Evolutionary conservation across 1,140 invertebrate species (phyloP), one percentile per base, ranked within the genome.

Genomic region (Latrodectus geometricus): DNA sequence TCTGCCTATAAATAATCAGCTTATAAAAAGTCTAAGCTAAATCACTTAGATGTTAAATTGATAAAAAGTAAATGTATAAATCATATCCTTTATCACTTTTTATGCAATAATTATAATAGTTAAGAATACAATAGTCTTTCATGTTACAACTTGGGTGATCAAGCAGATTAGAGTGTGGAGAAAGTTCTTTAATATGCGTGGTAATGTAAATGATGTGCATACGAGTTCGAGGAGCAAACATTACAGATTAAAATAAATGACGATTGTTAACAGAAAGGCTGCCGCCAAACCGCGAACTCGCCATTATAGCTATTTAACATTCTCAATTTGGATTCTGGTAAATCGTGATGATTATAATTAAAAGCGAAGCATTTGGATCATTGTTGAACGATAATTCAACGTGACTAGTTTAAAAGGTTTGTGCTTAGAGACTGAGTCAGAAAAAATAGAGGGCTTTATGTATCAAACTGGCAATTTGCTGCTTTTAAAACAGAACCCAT

Each of bases 261-360:
- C 54, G 17, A 61, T 3, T 61, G 54, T 61, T 61, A 14, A 35
- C 35, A 35, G 8, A 14, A 61, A 61, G 54, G 17, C 54, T 14
- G 17, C 54, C 54, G 54, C 54, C 17, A 4, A 61, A 17, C 54
- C 54, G 54, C 54, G 54, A 61, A 61, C 54, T 3, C 54, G 11
- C 54, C 8, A 61, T 14, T 61, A 61, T 2, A 61, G 17, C 11
- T 61, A 61, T 8, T 61, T 61, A 61, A 61, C 54, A 14, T 61
- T 11, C 54, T 61, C 11, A 61, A 61, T 61, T 17, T 61, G 54
- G 54, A 14, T 61, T 4, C 8, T 61, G 54, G 54, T 17, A 68
- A 61, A 80, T 21, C n/a, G 68, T 54, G 48, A 82, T 83, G 52
- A 65, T 74, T 65, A 14, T 83, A 83, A 83, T 74, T 83, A 83